phyloP scores from a whole-genome alignment of 2,113 vertebrate genomes.

The Pomatorhinus ruficollis region DNA sequence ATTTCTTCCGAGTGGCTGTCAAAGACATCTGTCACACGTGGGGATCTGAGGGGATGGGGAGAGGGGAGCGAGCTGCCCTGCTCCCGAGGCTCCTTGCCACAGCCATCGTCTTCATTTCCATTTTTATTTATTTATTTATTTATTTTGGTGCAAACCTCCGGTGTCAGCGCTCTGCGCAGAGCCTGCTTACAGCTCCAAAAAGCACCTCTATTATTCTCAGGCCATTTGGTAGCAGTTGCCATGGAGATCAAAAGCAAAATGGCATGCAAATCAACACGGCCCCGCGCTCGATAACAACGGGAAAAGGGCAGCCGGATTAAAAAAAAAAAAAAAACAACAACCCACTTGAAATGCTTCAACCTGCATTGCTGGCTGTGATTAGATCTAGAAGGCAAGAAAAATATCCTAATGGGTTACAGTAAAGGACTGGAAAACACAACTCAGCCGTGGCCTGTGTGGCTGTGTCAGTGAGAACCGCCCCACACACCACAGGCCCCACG shows the following conservation, averaged over 20 bases:
- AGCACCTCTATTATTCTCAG: constrained; percentile 73
- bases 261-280: constrained; percentile 79
- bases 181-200: constrained; percentile 50
- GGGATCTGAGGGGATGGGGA: not conserved
- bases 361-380: constrained; percentile 13
- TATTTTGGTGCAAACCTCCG: not conserved
- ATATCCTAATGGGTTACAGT: not conserved
- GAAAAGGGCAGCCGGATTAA: constrained; percentile 49
- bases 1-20: not conserved
- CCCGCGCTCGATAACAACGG: constrained; percentile 57
- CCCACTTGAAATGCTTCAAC: constrained; percentile 27
- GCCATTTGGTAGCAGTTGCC: constrained; percentile 78
- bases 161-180: constrained; percentile 21
- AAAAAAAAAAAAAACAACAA: not conserved
- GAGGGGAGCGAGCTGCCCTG: fast-evolving
- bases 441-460: not conserved
- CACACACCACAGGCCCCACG: fast-evolving
- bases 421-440: not conserved
- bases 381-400: constrained; percentile 22
- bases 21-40: not conserved
- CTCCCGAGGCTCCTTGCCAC: not conserved
- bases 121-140: constrained; percentile 17
- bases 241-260: constrained; percentile 80
- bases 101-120: not conserved
- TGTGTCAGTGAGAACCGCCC: fast-evolving